Base-by-base conservation (phyloP, 2,113 vertebrate genomes). In the Hippocampus barbouri region DNA sequence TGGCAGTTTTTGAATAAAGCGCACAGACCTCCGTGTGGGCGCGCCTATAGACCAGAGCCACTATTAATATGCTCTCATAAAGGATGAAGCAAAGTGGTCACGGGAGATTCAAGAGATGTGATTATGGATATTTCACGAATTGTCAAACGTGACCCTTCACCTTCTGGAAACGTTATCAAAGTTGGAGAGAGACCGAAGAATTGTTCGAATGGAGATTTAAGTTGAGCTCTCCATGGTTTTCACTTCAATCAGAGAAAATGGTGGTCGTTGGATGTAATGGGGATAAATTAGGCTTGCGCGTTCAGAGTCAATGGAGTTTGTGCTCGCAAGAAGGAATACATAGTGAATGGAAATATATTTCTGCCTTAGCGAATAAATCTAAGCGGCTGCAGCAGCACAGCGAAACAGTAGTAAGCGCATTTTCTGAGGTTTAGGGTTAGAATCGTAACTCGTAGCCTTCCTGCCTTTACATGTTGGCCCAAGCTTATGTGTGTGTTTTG, bases 21-120 rank as follows among this genome's bases (percentile, higher is more conserved):
- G 59, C 84, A 69, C 57, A 20, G 77, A 68, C 72, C 66, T 69
- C 74, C 15, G 40, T 72, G 76, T 40, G 73, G 49, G 77, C 16
- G 75, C n/a, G 65, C 80, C 80, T 88, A 82, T 83, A 87, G 85
- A 69, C 78, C 66, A 16, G 74, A n/a, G 75, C 21, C 74, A 71
- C 77, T 53, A 90, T 90, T 85, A 90, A 89, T 90, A 89, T 86
- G 85, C 85, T 78, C 79, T 86, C 82, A 71, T 72, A 76, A 79
- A 73, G 71, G 76, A 75, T 67, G 84, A 80, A 76, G 65, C 64
- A 68, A 74, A 71, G 69, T 56, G 65, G 70, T 69, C 85, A 81
- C 57, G 3, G 56, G 87, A 83, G 85, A 76, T 81, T 83, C 79
- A 68, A 81, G 81, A 79, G 78, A 79, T 83, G 79, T 71, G 85